These are phyloP conservation scores for Platichthys stellatus DNA, from an alignment of 2,113 vertebrate genomes.

Conservation along the genomic window DNA sequence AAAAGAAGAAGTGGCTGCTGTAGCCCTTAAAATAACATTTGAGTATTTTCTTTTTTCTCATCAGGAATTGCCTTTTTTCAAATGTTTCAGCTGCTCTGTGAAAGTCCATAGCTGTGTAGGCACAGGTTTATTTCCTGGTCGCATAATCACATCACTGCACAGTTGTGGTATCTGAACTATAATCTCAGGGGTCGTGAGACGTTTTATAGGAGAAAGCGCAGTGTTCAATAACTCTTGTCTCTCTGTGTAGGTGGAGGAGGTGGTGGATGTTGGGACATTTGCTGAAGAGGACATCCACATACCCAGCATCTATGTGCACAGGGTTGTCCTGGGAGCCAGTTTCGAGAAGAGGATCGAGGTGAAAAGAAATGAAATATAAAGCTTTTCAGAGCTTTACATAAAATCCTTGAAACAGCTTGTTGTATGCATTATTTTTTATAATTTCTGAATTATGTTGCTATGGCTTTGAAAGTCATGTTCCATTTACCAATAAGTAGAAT, in stretches of 20 bases:
- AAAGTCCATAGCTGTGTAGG: slow-evolving; percentile 33
- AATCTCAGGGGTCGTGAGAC: slow-evolving; percentile 30
- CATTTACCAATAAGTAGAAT: background rate
- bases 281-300: slow-evolving; percentile 95
- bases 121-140: slow-evolving; percentile 48
- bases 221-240: slow-evolving; percentile 37
- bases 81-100: slow-evolving; percentile 26
- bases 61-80: background rate
- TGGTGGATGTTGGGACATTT: slow-evolving; percentile 94
- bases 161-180: slow-evolving; percentile 42
- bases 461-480: background rate
- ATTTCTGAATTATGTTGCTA: background rate
- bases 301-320: slow-evolving; percentile 96
- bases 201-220: slow-evolving; percentile 20
- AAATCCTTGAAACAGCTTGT: background rate
- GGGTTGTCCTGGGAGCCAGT: slow-evolving; percentile 87
- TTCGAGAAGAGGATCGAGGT: slow-evolving; percentile 98
- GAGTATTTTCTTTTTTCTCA: background rate
- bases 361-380: slow-evolving; percentile 24
- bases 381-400: slow-evolving; percentile 2
- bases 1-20: too few relatives aligned
- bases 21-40: too few relatives aligned
- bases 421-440: background rate
- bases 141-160: slow-evolving; percentile 19
- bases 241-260: slow-evolving; percentile 92